Evolutionary conservation across 2,113 vertebrate species (phyloP), one percentile per base, ranked within the genome.

Genomic region (Sturnira hondurensis): DNA sequence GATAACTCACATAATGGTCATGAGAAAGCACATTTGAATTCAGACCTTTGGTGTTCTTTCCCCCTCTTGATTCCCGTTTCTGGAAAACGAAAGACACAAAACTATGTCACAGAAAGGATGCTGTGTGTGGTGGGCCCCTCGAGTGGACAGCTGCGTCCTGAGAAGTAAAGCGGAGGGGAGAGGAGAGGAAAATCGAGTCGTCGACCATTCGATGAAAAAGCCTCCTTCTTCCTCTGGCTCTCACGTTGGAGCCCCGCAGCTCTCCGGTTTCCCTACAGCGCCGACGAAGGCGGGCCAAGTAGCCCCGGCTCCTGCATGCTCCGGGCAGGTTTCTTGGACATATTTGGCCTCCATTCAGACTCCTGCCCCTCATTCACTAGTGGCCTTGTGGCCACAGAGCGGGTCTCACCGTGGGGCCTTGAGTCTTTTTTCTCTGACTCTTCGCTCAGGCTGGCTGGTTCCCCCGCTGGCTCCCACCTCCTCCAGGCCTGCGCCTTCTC

Each of bases 161-260:
- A 83, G 86, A 88, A 74, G 78, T 33, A 58, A 36, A 65, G 43
- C 36, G n/a, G 31, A 41, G 0, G 56, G 47, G 22, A 6, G 33
- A 28, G 56, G 6, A n/a, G 78, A 26, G 8, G 33, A 87, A 83
- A 77, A 47, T 41, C 24, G 14, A 70, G 63, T 41, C 74, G 41
- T 84, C 68, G 61, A 56, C 54, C 84, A 70, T 94, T 84, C 80
- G 54, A 87, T 91, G 89, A 86, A 56, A 86, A 86, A 78, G 47
- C 14, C 71, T 54, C 33, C 16, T 52, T 76, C 14, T 52, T 68
- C 81, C 67, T 41, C 19, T 84, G 24, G 28, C 61, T 65, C 28
- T 33, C 14, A 0, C 5, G 14, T 15, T 6, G 24, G 28, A 28
- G 58, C 58, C 58, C 58, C 4, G 26, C 58, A 4, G 24, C 28